Evolutionary conservation across 2,888 invertebrate species (phyloP), one percentile per base, ranked within the genome.

Genomic region (Lydus trimaculatus): DNA sequence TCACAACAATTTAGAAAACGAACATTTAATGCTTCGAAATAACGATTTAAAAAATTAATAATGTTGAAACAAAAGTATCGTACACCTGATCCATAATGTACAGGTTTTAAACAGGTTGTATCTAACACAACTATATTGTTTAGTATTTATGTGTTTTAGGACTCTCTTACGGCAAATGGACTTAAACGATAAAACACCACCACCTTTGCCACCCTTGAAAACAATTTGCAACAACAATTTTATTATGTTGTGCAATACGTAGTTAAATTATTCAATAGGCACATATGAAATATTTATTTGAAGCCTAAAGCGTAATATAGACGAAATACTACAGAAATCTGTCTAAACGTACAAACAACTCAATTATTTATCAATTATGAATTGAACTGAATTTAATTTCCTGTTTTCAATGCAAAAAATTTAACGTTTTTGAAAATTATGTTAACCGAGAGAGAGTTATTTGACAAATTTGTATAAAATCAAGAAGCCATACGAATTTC

Each of bases 101-200:
- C 74, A 74, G 74, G 75, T 78, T 76, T 76, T 76, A 77, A 77
- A 76, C 72, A 76, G 76, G 77, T 79, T 77, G 75, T 76, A 76
- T 48, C 72, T 77, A 72, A 74, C 73, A 75, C 73, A 74, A 69
- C 73, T 72, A 75, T 73, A 76, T 74, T 75, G 75, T 76, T 75
- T 71, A 70, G 71, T 74, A 74, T 76, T 78, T 76, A 78, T 73
- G 76, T 73, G 75, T 66, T 72, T 70, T 72, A 72, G 72, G 70
- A 65, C 68, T 63, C 67, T 67, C 67, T 76, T 79, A 67, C 66
- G 77, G 78, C 75, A 76, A 79, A 77, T 76, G 78, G 78, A 78
- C 78, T 75, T 82, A 78, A 80, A 80, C 79, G 81, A 80, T 80
- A 80, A 80, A 81, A 80, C 77, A 78, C 80, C 75, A 69, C 71